A percentile compares a stretch with the other conserved stretches of the same genome.
Conservation (phyloP, 2,797 vertebrate genomes). For the Acanthopagrus latus region DNA sequence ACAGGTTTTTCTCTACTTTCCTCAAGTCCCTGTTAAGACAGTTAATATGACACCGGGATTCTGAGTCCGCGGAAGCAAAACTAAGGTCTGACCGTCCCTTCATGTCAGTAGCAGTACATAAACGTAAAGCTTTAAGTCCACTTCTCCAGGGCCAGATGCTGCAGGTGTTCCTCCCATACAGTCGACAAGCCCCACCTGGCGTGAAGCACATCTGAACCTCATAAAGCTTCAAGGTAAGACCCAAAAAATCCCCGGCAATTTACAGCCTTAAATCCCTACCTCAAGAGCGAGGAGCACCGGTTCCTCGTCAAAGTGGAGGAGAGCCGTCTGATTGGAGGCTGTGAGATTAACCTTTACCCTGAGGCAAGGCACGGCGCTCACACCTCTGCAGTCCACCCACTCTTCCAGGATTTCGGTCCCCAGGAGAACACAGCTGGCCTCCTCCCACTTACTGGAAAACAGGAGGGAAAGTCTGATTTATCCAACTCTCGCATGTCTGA, state of each 20-base stretch:
- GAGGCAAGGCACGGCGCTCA: slow-evolving; percentile 85
- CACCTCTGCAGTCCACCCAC: slow-evolving; percentile 83
- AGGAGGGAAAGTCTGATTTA: neutral
- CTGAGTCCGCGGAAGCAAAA: slow-evolving; percentile 6
- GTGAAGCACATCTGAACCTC: slow-evolving; percentile 23
- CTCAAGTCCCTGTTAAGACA: slow-evolving; percentile 23
- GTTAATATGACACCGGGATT: slow-evolving; percentile 29
- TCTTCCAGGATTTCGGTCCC: slow-evolving; percentile 77
- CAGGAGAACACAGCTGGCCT: slow-evolving; percentile 82
- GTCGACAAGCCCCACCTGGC: neutral
- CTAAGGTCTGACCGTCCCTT: neutral
- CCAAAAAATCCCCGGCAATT: slow-evolving; percentile 25
- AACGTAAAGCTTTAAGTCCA: slow-evolving; percentile 9
- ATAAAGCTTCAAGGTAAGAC: neutral
- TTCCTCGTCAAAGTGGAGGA: slow-evolving; percentile 87
- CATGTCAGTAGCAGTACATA: neutral
- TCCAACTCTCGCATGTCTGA: neutral
- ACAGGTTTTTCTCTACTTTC: neutral
- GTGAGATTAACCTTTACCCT: slow-evolving; percentile 83
- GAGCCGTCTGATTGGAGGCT: slow-evolving; percentile 70
- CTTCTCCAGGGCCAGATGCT: neutral
- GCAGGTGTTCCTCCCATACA: neutral
- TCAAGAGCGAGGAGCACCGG: slow-evolving; percentile 79
- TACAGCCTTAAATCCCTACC: slow-evolving; percentile 73
- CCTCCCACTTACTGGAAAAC: slow-evolving; percentile 81